Evolutionary conservation across 1,140 invertebrate genomes (phyloP).

Genomic region (Wiebesia pumilae): DNA sequence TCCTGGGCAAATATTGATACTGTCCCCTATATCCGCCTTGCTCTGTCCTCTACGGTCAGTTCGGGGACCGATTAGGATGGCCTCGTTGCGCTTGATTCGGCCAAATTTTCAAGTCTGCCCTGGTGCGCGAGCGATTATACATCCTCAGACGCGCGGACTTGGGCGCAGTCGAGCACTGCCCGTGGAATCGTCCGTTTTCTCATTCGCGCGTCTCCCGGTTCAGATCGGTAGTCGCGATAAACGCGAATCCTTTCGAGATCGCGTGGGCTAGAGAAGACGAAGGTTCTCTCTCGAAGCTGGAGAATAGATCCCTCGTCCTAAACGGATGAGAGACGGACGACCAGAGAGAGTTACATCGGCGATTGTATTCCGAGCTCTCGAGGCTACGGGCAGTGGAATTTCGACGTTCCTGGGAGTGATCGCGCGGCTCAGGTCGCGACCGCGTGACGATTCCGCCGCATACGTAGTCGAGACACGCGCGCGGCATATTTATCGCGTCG

Average conservation of each 20-base stretch:
- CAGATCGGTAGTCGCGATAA: slow-evolving; percentile 9
- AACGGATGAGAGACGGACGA: background rate
- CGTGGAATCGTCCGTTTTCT: background rate
- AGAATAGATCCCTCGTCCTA: too few relatives aligned
- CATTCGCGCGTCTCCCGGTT: slow-evolving; percentile 54
- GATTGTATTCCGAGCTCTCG: background rate
- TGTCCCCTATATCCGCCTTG: slow-evolving; percentile 36
- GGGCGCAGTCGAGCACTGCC: too few relatives aligned
- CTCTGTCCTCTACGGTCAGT: slow-evolving; percentile 56
- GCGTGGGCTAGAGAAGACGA: too few relatives aligned
- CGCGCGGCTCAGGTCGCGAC: too few relatives aligned
- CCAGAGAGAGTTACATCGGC: too few relatives aligned
- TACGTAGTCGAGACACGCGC: background rate
- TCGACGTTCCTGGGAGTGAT: too few relatives aligned
- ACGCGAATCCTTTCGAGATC: background rate
- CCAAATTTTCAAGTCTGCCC: background rate
- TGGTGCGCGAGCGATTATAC: background rate
- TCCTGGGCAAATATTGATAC: slow-evolving; percentile 68
- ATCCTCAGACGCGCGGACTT: too few relatives aligned
- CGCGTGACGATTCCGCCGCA: background rate
- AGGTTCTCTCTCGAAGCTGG: background rate
- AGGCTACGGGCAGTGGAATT: too few relatives aligned
- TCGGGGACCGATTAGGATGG: slow-evolving; percentile 44
- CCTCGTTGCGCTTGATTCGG: slow-evolving; percentile 52
- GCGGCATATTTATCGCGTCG: background rate